Base-by-base conservation (phyloP, 2,113 vertebrate species). In the Etheostoma cragini region DNA sequence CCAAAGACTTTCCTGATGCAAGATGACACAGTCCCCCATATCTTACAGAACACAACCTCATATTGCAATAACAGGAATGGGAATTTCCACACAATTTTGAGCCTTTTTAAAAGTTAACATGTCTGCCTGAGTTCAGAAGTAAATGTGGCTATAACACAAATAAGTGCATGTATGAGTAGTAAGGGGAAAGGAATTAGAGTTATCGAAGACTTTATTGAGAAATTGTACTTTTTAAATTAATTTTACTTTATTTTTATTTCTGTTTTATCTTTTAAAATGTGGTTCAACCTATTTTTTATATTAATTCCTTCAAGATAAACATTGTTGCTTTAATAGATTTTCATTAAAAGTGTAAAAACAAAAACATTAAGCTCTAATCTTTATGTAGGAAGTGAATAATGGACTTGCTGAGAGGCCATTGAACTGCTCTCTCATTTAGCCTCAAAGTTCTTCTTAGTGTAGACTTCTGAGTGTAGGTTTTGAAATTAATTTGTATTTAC, bases 401-500 rank as follows among this genome's bases (percentile, higher is more conserved):
- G 22, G 6, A 52, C 8, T 5, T 47, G 52, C 16, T 49, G 26
- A 35, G 19, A 47, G 45, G 45, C n/a, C 22, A 11, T 63, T 64
- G 21, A 74, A 64, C 6, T 42, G 26, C 42, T 45, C 46, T 16
- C 17, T 76, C 19, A 74, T 53, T 61, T 30, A 47, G 26, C 56
- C 42, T 54, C n/a, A 47, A 46, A 56, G 33, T 13, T n/a, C n/a
- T n/a, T n/a, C n/a, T n/a, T n/a, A n/a, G n/a, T 64, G 69, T 42
- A 64, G 54, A 77, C 38, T 66, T 49, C 35, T 60, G 53, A 74
- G 19, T 77, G 61, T 61, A 47, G 21, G 19, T 46, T 57, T 35
- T 42, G 49, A 57, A 45, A 78, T 69, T 45, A 76, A 73, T 69
- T 46, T 75, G 30, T 75, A 61, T 67, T 78, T 15, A 61, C 54